Conservation (phyloP, 35 echinoderm and acorn worm genomes). For the Lytechinus pictus region DNA sequence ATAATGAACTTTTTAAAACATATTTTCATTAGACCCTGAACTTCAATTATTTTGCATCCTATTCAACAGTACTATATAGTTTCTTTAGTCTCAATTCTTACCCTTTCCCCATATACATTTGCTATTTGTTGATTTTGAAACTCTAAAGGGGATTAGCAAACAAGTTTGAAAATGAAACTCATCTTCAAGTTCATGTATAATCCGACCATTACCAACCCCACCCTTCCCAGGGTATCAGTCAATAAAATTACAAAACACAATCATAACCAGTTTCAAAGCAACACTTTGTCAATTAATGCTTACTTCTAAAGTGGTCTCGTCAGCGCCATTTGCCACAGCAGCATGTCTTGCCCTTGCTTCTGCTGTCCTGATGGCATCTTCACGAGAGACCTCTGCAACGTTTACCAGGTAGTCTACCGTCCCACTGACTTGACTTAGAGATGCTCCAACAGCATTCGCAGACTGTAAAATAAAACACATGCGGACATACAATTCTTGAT, state of each 20-base stretch:
- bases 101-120: no score
- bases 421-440: conserved; percentile 89
- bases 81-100: no score
- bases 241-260: neutral
- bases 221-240: no score
- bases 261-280: neutral
- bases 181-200: no score
- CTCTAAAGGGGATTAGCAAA: no score
- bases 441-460: conserved; percentile 88
- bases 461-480: conserved; percentile 35
- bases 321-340: conserved; percentile 82
- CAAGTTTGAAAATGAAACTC: no score
- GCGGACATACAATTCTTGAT: neutral
- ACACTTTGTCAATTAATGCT: neutral
- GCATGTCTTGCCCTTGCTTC: conserved; percentile 57
- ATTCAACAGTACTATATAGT: no score
- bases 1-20: no score
- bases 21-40: no score
- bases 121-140: no score
- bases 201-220: no score
- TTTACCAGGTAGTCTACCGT: conserved; percentile 64
- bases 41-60: no score
- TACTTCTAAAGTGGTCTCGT: conserved; percentile 73
- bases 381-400: conserved; percentile 57
- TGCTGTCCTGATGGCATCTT: conserved; percentile 55